phyloP scores from a whole-genome alignment of 2,888 invertebrate species.

The Acronicta psi region DNA sequence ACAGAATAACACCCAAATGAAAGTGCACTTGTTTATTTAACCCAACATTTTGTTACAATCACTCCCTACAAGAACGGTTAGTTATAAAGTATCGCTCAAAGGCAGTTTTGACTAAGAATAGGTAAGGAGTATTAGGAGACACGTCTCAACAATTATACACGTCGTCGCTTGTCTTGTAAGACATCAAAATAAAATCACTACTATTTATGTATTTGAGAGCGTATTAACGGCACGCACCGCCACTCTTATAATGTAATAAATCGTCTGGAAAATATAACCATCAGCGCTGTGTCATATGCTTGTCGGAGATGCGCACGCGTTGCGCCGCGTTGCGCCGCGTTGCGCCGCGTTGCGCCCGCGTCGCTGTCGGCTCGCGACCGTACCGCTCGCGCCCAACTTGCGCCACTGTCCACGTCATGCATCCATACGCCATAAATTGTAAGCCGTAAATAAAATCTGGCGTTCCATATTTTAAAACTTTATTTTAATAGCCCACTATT shows the following conservation, averaged over 20 bases:
- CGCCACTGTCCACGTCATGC: constrained; percentile 65
- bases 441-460: constrained; percentile 85
- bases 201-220: constrained; percentile 86
- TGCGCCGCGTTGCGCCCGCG: constrained; percentile 23
- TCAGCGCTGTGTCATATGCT: constrained; percentile 86
- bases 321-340: constrained; percentile 43
- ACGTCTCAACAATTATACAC: constrained; percentile 83
- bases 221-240: constrained; percentile 83
- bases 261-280: constrained; percentile 88
- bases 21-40: constrained; percentile 54
- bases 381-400: constrained; percentile 50
- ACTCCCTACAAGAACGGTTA: constrained; percentile 61
- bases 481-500: constrained; percentile 87
- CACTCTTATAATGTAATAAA: constrained; percentile 88
- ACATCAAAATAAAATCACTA: constrained; percentile 88
- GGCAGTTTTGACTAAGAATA: constrained; percentile 80
- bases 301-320: constrained; percentile 69
- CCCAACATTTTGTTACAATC: constrained; percentile 54
- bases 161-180: constrained; percentile 86
- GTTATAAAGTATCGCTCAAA: constrained; percentile 68
- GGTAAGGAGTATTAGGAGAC: constrained; percentile 75
- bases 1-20: constrained; percentile 41
- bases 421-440: constrained; percentile 83
- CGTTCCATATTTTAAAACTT: constrained; percentile 87
- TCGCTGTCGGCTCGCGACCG: constrained; percentile 30